Evolutionary conservation across 2,113 vertebrate genomes (phyloP).

Genomic region (Chascanopsetta lugubris): DNA sequence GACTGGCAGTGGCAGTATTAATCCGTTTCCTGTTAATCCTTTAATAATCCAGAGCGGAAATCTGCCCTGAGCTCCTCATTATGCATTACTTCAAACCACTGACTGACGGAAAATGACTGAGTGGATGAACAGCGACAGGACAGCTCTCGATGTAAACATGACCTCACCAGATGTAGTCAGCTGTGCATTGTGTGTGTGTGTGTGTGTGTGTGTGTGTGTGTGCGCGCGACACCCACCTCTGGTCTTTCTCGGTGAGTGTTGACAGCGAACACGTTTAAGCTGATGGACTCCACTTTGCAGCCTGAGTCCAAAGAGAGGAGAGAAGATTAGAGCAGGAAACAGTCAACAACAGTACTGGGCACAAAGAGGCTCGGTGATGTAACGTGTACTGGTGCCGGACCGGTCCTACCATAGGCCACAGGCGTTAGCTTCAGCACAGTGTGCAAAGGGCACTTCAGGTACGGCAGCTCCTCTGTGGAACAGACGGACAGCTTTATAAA

Average conservation of each 20-base stretch:
- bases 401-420: constrained; percentile 91
- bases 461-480: constrained; percentile 91
- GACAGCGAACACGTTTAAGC: constrained; percentile 91
- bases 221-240: constrained; percentile 82
- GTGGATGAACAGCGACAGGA: no score
- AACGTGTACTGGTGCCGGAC: not conserved
- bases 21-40: no score
- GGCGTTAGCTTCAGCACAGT: constrained; percentile 96
- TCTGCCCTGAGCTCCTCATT: no score
- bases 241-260: constrained; percentile 96
- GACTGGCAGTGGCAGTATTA: no score
- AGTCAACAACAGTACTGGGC: not conserved
- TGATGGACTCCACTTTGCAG: constrained; percentile 95
- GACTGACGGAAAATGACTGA: no score
- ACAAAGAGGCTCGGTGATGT: not conserved
- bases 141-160: no score
- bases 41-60: no score
- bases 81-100: no score
- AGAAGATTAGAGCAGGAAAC: not conserved
- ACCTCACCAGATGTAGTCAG: not conserved
- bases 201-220: not conserved
- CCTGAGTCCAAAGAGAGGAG: constrained; percentile 73
- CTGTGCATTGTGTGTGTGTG: no score
- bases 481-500: constrained; percentile 1
- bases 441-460: constrained; percentile 96